Conservation (phyloP, 35 echinoderm and acorn worm species). For the Apostichopus japonicus region DNA sequence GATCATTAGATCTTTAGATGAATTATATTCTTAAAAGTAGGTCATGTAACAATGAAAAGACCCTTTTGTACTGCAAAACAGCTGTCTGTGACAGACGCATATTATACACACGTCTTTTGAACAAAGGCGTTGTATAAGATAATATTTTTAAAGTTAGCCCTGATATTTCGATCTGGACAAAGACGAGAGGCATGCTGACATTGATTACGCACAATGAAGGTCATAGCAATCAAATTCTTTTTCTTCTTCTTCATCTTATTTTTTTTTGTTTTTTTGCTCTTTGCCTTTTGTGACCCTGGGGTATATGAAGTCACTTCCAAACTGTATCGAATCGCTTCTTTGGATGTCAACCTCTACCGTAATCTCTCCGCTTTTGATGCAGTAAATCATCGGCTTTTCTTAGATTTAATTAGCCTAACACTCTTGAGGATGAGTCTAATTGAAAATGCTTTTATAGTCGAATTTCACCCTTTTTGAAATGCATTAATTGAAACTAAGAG, state of each 20-base stretch:
- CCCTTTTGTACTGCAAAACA: neutral
- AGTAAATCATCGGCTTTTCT: constrained; percentile 1
- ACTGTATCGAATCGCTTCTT: neutral
- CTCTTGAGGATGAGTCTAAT: constrained; percentile 2
- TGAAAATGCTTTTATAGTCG: neutral
- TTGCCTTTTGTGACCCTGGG: neutral
- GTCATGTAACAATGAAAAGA: neutral
- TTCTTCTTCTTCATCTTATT: neutral
- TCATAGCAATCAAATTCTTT: neutral
- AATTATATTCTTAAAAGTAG: neutral
- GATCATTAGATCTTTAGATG: no score
- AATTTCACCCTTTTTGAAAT: neutral
- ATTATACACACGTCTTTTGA: neutral
- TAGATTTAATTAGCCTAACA: neutral
- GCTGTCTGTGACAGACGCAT: neutral
- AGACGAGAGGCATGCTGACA: neutral
- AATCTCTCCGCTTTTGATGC: constrained; percentile 7
- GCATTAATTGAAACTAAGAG: constrained; percentile 44
- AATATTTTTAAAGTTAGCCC: neutral
- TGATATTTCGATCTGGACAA: neutral
- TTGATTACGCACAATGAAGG: neutral
- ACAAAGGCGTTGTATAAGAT: neutral
- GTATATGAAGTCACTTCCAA: neutral
- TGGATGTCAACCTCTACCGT: neutral
- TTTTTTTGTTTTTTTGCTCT: neutral